phyloP scores from a whole-genome alignment of 2,797 vertebrate species.

The Tamandua tetradactyla region DNA sequence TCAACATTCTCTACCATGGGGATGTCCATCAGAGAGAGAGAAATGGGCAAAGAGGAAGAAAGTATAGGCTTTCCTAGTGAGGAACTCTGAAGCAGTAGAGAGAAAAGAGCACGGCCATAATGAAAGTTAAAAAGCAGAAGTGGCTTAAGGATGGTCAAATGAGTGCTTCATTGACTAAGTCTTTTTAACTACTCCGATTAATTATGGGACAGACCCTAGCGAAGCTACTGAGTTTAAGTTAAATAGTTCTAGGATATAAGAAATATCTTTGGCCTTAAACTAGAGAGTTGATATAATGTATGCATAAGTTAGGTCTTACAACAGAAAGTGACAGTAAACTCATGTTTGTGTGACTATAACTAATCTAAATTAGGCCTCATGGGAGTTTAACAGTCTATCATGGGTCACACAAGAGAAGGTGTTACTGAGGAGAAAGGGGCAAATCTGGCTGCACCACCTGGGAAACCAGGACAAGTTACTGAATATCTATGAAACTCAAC shows the following conservation, averaged over 20 bases:
- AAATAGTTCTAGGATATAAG: background rate
- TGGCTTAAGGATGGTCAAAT: background rate
- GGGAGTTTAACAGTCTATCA: background rate
- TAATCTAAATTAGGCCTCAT: background rate
- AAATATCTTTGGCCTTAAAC: background rate
- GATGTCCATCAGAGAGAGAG: background rate
- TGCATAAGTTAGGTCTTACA: background rate
- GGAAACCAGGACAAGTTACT: background rate
- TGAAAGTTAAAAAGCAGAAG: background rate
- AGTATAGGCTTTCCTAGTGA: background rate
- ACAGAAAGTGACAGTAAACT: background rate
- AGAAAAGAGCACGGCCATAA: background rate
- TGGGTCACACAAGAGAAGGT: background rate
- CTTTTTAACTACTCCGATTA: background rate
- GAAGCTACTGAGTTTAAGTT: background rate
- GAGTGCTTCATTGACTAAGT: background rate
- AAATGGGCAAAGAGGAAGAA: background rate
- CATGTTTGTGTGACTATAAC: background rate
- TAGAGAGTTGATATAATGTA: background rate
- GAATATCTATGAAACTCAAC: background rate
- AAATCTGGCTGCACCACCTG: background rate
- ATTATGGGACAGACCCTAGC: slow-evolving; percentile 2
- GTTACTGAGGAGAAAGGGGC: background rate
- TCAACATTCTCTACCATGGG: background rate
- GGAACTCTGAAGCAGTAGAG: background rate